Evolutionary conservation across 1,140 invertebrate genomes (phyloP).

Genomic region (Drosophila sturtevanti): DNA sequence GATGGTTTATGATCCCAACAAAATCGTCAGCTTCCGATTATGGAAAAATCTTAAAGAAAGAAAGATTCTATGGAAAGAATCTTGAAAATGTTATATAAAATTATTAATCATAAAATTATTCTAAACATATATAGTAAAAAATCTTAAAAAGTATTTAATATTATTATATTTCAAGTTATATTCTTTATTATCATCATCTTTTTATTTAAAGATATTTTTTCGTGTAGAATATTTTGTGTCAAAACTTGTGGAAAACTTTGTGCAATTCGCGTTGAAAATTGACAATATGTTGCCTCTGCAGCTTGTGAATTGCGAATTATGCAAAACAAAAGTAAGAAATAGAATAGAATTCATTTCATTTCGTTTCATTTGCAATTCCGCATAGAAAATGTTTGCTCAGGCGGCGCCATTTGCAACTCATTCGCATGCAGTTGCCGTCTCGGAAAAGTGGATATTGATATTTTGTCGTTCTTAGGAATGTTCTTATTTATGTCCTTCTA

Average conservation of each 20-base stretch:
- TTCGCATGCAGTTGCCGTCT: constrained; percentile 73
- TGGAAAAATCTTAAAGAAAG: background rate
- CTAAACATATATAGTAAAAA: background rate
- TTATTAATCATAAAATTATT: too few species aligned
- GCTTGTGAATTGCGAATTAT: constrained; percentile 62
- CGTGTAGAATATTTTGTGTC: background rate
- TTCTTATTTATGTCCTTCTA: constrained; percentile 74
- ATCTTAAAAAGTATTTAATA: background rate
- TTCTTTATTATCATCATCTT: background rate
- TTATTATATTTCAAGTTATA: background rate
- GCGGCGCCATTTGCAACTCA: constrained; percentile 51
- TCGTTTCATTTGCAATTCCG: constrained; percentile 67
- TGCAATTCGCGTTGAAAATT: constrained; percentile 41
- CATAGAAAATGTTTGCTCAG: constrained; percentile 51
- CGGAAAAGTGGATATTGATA: constrained; percentile 78
- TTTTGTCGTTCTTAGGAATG: constrained; percentile 74
- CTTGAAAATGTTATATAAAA: too few species aligned
- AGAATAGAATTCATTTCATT: constrained; percentile 42
- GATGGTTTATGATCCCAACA: constrained; percentile 19
- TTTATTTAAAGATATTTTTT: background rate
- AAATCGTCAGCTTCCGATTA: background rate
- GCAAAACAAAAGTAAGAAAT: constrained; percentile 77
- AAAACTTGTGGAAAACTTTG: background rate
- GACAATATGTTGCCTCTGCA: constrained; percentile 69
- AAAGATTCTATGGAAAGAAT: too few species aligned